Conservation (phyloP, 2,797 vertebrate genomes). For the Alauda arvensis region DNA sequence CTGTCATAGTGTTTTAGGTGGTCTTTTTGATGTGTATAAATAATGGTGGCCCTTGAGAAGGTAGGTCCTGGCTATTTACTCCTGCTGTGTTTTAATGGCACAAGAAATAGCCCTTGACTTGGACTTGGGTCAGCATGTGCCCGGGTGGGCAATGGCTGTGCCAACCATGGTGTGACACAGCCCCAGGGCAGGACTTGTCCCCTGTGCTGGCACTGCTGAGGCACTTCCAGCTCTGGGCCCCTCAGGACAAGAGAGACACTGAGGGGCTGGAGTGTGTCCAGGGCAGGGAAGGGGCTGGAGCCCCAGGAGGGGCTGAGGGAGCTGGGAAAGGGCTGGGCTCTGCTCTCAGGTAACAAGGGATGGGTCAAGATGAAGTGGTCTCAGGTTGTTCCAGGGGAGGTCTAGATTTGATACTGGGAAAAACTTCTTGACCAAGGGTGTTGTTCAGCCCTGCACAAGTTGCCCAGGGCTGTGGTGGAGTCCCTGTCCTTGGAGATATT, state of each 20-base stretch:
- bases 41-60: not conserved
- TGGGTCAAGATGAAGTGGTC: not conserved
- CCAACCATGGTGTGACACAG: not conserved
- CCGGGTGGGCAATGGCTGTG: not conserved
- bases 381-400: not conserved
- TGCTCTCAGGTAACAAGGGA: not conserved
- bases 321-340: not conserved
- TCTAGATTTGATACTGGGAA: not conserved
- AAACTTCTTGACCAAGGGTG: not conserved
- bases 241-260: not conserved
- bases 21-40: not conserved
- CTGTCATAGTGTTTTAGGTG: not conserved
- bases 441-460: not conserved
- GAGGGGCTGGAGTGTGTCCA: not conserved
- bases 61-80: not conserved
- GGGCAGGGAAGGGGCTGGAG: not conserved
- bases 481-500: not conserved
- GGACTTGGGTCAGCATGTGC: not conserved
- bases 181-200: not conserved
- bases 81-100: not conserved
- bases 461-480: not conserved
- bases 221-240: not conserved
- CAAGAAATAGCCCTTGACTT: not conserved
- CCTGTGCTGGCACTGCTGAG: not conserved
- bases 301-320: not conserved